phyloP scores from a whole-genome alignment of 2,797 vertebrate species.

The Tympanoctomys barrerae region DNA sequence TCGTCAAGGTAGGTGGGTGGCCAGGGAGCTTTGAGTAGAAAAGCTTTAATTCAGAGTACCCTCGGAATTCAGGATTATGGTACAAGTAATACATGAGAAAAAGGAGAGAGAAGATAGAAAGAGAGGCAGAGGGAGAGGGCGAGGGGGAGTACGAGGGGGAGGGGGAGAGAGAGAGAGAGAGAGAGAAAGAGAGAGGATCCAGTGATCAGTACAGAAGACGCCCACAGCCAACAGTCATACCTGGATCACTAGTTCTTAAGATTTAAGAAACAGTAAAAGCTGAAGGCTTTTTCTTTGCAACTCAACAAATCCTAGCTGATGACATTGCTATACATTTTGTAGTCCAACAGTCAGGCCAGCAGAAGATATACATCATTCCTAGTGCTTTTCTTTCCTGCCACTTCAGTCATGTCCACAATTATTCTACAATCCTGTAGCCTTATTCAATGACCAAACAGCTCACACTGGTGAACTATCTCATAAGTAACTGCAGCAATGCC shows the following conservation, averaged over 20 bases:
- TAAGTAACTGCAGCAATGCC: not conserved
- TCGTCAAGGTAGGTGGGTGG: no score
- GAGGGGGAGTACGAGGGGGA: no score
- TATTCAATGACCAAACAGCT: not conserved
- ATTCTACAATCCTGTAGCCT: not conserved
- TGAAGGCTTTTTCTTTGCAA: not conserved
- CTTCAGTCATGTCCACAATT: not conserved
- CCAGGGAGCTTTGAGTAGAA: not conserved
- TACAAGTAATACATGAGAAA: not conserved
- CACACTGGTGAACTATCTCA: not conserved
- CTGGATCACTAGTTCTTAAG: not conserved
- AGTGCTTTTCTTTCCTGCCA: not conserved
- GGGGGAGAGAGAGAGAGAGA: no score
- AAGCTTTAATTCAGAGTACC: not conserved
- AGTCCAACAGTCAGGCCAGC: not conserved
- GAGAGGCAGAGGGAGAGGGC: no score
- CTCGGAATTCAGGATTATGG: not conserved
- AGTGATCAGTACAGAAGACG: not conserved
- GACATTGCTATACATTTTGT: not conserved
- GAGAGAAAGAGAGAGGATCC: not conserved
- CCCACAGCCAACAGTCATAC: not conserved
- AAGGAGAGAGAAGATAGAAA: no score
- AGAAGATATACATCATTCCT: not conserved
- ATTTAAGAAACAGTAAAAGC: slow-evolving; percentile 24
- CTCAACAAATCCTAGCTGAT: not conserved